Base-by-base conservation (phyloP, 2,113 vertebrate species). In the Onychostruthus taczanowskii region DNA sequence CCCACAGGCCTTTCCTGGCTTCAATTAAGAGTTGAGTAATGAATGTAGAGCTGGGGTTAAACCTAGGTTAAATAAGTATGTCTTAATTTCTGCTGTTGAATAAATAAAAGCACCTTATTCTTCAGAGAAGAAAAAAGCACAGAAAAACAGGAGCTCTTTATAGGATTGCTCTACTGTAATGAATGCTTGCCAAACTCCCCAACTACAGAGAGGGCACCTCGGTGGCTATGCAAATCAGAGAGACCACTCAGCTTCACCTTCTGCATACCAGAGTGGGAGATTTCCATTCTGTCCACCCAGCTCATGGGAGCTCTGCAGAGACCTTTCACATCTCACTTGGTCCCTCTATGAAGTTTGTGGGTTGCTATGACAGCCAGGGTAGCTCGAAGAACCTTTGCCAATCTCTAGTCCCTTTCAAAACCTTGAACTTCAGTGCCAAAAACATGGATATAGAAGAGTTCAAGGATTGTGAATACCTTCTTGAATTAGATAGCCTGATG, bases 181-280 rank as follows among this genome's bases (percentile, higher is more conserved):
- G n/a, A 70, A 58, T 19, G 9, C n/a, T 56, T 77, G 24, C 31
- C 53, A 47, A 22, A 19, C 18, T 41, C 28, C 47, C 17, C 18
- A 23, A 0, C n/a, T 37, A 5, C 46, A 14, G 3, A 74, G 35
- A 43, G 44, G 23, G 21, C 35, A 56, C 3, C 1, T 49, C 0
- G 1, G 46, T 67, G 73, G 18, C 30, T 63, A 22, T 70, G 61
- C 39, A 82, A 81, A 89, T 56, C n/a, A 41, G 44, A 35, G 8
- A 63, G 23, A 41, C 37, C 33, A 13, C 18, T 84, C 39, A 63
- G 30, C 22, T 74, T 70, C 56, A 58, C 28, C 50, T 66, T 41
- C 63, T 63, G 30, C 47, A 30, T 39, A 13, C 0, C 3, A 49
- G 26, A 87, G 55, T 27, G n/a, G 50, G 44, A 90, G 64, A 90